Percentiles rank a stretch among this genome's conserved stretches.
phyloP scores from a whole-genome alignment of 2,113 vertebrate species.

The Nycticorax nycticorax region DNA sequence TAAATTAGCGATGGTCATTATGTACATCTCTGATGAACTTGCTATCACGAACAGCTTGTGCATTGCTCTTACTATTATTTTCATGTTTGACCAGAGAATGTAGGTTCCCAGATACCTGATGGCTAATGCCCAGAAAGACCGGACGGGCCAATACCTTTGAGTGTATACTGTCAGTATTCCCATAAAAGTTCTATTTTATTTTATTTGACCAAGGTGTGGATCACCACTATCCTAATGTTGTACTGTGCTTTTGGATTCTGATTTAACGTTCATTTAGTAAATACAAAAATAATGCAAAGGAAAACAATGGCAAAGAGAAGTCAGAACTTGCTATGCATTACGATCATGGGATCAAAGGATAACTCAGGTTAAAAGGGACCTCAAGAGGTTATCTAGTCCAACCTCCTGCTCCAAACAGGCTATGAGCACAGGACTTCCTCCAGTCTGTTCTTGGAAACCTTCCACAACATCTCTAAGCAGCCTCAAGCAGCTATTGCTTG shows the following conservation, averaged over 20 bases:
- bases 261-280: background rate
- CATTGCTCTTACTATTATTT: background rate
- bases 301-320: background rate
- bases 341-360: background rate
- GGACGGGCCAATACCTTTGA: background rate
- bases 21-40: background rate
- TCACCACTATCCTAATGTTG: background rate
- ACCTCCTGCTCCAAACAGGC: background rate
- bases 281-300: background rate
- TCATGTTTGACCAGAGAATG: background rate
- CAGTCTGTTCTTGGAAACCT: background rate
- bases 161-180: background rate
- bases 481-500: background rate
- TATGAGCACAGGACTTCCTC: background rate
- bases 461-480: background rate
- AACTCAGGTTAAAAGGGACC: background rate
- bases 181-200: background rate
- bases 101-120: background rate
- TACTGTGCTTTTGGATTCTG: background rate
- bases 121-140: too few species aligned
- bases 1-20: background rate
- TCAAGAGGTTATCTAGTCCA: background rate
- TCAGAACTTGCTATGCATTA: background rate
- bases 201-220: background rate
- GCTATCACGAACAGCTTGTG: background rate